A percentile compares a stretch with the other conserved stretches of the same genome.
Conservation (phyloP, 2,113 vertebrate species). For the Platichthys stellatus region DNA sequence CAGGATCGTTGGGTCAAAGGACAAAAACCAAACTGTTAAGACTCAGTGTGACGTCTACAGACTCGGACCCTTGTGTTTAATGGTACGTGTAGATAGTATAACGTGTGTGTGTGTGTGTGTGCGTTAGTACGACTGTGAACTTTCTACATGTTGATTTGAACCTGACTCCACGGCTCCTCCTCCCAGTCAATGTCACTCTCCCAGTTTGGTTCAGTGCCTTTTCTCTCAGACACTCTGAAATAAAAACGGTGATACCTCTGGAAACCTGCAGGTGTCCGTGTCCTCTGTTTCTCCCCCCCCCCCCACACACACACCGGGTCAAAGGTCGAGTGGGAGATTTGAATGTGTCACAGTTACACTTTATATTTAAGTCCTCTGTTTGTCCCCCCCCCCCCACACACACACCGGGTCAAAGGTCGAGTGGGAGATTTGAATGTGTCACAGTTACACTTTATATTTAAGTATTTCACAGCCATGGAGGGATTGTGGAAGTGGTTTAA, state of each 20-base stretch:
- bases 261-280: constrained; percentile 3
- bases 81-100: constrained; percentile 35
- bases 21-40: constrained; percentile 9
- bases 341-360: too few relatives aligned
- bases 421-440: too few relatives aligned
- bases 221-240: constrained; percentile 83
- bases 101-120: constrained; percentile 21
- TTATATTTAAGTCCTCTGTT: too few relatives aligned
- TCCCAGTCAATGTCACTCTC: constrained; percentile 60
- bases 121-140: constrained; percentile 38
- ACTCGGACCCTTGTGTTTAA: not conserved
- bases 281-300: constrained; percentile 15
- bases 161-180: not conserved
- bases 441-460: too few relatives aligned
- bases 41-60: too few relatives aligned
- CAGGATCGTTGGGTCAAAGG: not conserved
- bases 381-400: not conserved
- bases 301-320: not conserved
- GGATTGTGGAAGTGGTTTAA: too few relatives aligned
- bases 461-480: too few relatives aligned
- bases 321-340: not conserved
- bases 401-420: not conserved
- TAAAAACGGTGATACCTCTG: constrained; percentile 83
- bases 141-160: constrained; percentile 55
- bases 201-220: constrained; percentile 86